Evolutionary conservation across 2,797 vertebrate genomes (phyloP).

Genomic region (Micrastur ruficollis): DNA sequence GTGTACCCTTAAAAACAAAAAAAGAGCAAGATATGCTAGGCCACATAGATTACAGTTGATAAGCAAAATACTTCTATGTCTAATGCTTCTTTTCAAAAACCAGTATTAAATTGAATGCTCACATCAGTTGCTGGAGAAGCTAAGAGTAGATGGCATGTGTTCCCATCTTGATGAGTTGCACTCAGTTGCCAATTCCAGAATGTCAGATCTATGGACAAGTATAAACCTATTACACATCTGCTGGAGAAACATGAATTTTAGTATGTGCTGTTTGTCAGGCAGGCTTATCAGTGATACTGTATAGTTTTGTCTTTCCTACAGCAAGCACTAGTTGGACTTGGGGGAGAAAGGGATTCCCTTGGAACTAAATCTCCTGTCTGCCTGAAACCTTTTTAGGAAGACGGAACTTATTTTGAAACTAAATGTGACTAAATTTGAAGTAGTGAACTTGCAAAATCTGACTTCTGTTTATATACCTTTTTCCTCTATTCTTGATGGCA

Average conservation of each 20-base stretch:
- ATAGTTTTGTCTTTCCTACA: background rate
- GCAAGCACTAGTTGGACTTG: background rate
- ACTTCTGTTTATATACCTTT: background rate
- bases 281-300: background rate
- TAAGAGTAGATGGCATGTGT: background rate
- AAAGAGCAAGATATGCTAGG: background rate
- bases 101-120: background rate
- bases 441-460: background rate
- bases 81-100: background rate
- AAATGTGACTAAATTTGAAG: background rate
- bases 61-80: background rate
- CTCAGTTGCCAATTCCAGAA: background rate
- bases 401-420: background rate
- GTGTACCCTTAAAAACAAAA: background rate
- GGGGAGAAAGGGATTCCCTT: background rate
- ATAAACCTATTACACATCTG: background rate
- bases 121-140: background rate
- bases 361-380: background rate
- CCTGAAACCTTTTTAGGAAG: background rate
- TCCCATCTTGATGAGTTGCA: background rate
- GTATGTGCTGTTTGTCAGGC: background rate
- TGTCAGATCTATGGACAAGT: background rate
- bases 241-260: background rate
- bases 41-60: background rate
- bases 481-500: background rate